Base-by-base conservation (phyloP, 1,140 invertebrate genomes). In the Drosophila bocqueti region DNA sequence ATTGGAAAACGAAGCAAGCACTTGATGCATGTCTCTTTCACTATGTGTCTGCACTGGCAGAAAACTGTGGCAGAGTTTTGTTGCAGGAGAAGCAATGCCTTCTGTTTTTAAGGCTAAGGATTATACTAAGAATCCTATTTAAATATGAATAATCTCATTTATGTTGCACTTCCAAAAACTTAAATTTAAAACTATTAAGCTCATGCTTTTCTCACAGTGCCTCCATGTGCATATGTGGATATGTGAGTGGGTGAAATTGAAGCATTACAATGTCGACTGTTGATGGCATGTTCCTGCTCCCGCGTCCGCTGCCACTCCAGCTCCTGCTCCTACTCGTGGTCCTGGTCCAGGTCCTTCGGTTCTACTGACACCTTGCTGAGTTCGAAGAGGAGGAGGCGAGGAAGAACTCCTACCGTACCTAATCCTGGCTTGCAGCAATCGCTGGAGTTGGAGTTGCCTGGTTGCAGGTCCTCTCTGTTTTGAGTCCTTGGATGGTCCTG, bases 251-350 rank as follows among this genome's bases (percentile, higher is more conserved):
- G 68, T 64, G 72, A 83, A 65, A 83, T 71, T 87, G 80, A 87
- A 87, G 80, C 68, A 72, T 87, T 81, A 81, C 77, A 78, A 65
- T 83, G 80, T 81, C 84, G 69, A 77, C 76, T 71, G 76, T 60
- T 79, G 76, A 79, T 73, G 78, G 46, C 77, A 75, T 79, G 50
- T 60, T 40, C 21, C 42, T 62, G 42, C 31, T 29, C 26, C 11
- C 26, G 9, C 18, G 29, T 3, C 21, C 0, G 1, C 46, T 49
- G 1, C 29, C 2, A 18, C 50, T 54, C 31, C n/a, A 2, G 3
- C 10, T 69, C 36, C 40, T 46, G n/a, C 10, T 69, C 36, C 40
- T 46, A 11, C 15, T n/a, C 15, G 18, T 65, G 29, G 55, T 65
- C 26, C 18, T 65, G 26, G 18, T 49, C 26, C 18, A 46, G 52